Conservation (phyloP, 2,797 vertebrate species). For the Sebastes ruberrimus region DNA sequence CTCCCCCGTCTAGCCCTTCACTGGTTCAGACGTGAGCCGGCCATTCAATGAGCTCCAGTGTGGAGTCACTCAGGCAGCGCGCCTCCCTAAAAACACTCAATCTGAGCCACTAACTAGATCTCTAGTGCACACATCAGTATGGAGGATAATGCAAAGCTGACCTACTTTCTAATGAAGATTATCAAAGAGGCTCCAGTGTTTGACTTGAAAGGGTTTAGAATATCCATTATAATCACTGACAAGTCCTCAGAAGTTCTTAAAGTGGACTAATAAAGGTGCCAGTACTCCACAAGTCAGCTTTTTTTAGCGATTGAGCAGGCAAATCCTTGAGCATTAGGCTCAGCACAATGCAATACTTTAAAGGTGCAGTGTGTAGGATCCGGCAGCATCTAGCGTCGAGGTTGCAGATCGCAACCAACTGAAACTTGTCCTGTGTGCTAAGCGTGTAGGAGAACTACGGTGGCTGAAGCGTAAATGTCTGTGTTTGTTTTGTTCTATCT, state of each 20-base stretch:
- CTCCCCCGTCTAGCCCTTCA: slow-evolving; percentile 25
- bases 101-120: slow-evolving; percentile 1
- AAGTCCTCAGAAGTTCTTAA: neutral
- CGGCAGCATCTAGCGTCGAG: too few species aligned
- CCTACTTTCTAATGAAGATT: neutral
- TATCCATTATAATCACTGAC: slow-evolving; percentile 1
- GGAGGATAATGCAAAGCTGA: neutral
- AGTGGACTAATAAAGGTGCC: neutral
- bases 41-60: slow-evolving; percentile 29
- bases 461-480: too few species aligned
- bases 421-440: too few species aligned
- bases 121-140: neutral
- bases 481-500: too few species aligned
- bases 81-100: slow-evolving; percentile 8
- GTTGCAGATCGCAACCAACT: too few species aligned
- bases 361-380: neutral
- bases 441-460: too few species aligned
- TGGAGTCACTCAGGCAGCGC: neutral
- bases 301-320: neutral
- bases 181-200: neutral
- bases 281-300: neutral
- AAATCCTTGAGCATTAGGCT: neutral
- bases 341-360: neutral
- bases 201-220: neutral
- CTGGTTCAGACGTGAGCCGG: slow-evolving; percentile 32